Conservation (phyloP, 2,888 invertebrate genomes). For the Pristionchus arcanus region DNA sequence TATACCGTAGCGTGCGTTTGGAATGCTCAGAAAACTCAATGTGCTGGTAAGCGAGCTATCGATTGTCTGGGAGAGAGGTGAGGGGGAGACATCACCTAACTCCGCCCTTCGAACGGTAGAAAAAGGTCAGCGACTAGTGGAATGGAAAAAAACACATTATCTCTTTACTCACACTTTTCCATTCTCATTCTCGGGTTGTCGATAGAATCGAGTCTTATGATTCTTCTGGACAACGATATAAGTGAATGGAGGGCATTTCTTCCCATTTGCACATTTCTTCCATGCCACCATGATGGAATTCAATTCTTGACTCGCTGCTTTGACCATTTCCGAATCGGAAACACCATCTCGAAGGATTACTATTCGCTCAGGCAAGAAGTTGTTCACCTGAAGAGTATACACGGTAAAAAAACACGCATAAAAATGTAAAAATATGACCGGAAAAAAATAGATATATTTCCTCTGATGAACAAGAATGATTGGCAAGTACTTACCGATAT, state of each 20-base stretch:
- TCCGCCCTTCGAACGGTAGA: no score
- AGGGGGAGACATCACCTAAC: no score
- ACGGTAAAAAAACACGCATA: no score
- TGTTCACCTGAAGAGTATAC: slow-evolving; percentile 55
- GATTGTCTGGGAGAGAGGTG: no score
- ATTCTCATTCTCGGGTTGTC: neutral
- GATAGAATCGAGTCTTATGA: slow-evolving; percentile 62
- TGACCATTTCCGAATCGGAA: slow-evolving; percentile 64
- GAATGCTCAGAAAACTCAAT: no score
- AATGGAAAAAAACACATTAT: no score
- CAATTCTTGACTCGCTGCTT: slow-evolving; percentile 57
- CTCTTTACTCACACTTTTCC: neutral
- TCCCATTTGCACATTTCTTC: neutral
- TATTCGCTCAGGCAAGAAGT: slow-evolving; percentile 60
- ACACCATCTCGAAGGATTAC: slow-evolving; percentile 68
- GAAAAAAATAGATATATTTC: neutral
- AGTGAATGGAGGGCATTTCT: slow-evolving; percentile 59
- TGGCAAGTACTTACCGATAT: neutral
- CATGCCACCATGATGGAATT: slow-evolving; percentile 45
- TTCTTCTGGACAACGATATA: slow-evolving; percentile 69
- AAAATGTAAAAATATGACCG: no score
- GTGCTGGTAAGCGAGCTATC: no score
- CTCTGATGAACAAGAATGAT: neutral
- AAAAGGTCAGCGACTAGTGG: no score
- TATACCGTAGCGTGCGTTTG: no score